phyloP scores from a whole-genome alignment of 2,797 vertebrate species.

The Aselliscus stoliczkanus region DNA sequence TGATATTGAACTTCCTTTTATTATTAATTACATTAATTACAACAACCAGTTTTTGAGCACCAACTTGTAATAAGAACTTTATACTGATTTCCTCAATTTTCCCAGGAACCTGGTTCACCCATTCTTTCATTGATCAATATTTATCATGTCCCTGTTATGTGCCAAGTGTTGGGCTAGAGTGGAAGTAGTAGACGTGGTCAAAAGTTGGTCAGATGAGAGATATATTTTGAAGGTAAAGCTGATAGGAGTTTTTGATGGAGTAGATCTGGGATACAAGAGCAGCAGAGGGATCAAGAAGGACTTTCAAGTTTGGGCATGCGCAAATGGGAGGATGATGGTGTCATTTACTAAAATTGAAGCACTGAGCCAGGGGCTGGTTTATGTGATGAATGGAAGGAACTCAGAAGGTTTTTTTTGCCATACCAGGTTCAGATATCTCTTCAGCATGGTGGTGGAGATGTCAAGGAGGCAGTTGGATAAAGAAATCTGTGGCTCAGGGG shows the following conservation, averaged over 20 bases:
- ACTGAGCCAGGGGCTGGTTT: neutral
- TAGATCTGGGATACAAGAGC: neutral
- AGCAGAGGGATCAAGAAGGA: neutral
- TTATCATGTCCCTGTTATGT: neutral
- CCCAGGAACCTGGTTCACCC: neutral
- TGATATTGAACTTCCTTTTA: neutral
- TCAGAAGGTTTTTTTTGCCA: neutral
- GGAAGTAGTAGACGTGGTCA: neutral
- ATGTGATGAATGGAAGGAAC: rapidly evolving
- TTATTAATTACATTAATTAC: neutral
- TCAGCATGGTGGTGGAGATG: neutral
- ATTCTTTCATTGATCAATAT: neutral
- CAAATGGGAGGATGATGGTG: neutral
- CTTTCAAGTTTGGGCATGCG: neutral
- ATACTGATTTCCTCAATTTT: neutral
- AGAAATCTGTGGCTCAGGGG: neutral
- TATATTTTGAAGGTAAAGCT: neutral
- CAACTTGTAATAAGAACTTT: neutral
- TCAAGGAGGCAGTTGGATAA: neutral
- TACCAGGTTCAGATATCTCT: neutral
- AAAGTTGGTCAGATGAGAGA: neutral
- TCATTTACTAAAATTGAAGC: neutral
- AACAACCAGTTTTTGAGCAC: neutral
- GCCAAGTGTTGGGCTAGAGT: neutral
- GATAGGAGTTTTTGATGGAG: neutral